A percentile compares a stretch with the other conserved stretches of the same genome.
phyloP scores from a whole-genome alignment of 1,140 invertebrate species.

The Drosophila cardini region DNA sequence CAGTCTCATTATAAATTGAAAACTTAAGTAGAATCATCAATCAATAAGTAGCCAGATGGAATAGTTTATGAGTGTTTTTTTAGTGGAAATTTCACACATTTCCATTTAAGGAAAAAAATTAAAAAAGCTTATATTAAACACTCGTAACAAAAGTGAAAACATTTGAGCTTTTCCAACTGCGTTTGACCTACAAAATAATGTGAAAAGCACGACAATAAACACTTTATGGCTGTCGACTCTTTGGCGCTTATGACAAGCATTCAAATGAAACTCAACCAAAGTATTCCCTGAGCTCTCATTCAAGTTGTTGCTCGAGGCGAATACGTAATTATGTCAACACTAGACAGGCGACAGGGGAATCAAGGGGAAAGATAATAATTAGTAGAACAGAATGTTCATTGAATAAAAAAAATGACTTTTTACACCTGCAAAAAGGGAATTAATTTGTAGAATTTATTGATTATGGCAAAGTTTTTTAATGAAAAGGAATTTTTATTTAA shows the following conservation, averaged over 20 bases:
- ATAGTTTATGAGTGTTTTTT: not conserved
- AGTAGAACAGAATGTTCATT: not conserved
- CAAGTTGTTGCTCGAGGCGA: conserved; percentile 6
- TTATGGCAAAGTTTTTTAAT: too few relatives aligned
- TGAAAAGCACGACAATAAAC: conserved; percentile 43
- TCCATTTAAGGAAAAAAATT: not conserved
- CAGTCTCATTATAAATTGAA: conserved; percentile 9
- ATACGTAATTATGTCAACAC: conserved; percentile 22
- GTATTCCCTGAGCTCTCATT: not conserved
- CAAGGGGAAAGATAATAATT: not conserved
- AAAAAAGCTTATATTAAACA: not conserved
- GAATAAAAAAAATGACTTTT: not conserved
- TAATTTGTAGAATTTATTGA: too few relatives aligned
- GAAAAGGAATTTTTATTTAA: too few relatives aligned
- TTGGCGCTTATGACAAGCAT: conserved; percentile 36
- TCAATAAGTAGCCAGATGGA: conserved; percentile 18
- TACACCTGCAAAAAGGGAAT: conserved; percentile 3
- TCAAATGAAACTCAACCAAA: conserved; percentile 17
- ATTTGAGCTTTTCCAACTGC: not conserved
- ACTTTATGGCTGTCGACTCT: conserved; percentile 49
- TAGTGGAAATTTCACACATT: not conserved
- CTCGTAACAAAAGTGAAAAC: not conserved
- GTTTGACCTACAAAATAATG: conserved; percentile 24
- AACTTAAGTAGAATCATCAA: conserved; percentile 24
- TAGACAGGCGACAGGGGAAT: not conserved